Evolutionary conservation across 2,797 vertebrate species (phyloP), one percentile per base, ranked within the genome.

Genomic region (Smutsia temminckii): DNA sequence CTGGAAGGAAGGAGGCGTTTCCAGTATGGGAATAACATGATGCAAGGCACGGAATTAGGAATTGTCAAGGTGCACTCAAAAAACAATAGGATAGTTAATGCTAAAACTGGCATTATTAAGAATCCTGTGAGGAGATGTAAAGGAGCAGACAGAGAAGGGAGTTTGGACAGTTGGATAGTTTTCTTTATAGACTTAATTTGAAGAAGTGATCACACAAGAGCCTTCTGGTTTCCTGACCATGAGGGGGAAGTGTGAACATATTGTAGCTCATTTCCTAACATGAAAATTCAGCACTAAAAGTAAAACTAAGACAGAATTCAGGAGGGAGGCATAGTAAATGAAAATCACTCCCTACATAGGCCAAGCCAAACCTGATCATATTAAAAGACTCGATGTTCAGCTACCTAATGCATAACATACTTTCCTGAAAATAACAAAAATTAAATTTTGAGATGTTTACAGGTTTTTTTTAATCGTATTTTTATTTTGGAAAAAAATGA

Each of bases 141-240:
- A 91, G 57, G 17, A 49, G 18, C 61, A 66, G 49, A 66, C 9
- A 59, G 63, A 55, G 29, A 92, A 86, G 68, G 37, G 42, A 85
- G 40, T 66, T 23, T 37, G 23, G 16, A 42, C 29, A 16, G n/a
- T 59, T 80, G 53, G 72, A 46, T 66, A 46, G 20, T 80, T 87
- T 78, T 93, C 71, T 88, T 89, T 89, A 42, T 53, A 86, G 55
- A 89, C 49, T 75, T 69, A 75, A 57, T 86, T 59, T 77, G 40
- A 75, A 93, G 42, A 94, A 91, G 89, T 71, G 8, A 59, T 94
- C 49, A 63, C 29, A 89, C 34, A 49, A 88, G 46, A 94, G 63
- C 14, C n/a, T 77, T 83, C 55, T 74, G 14, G 18, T 55, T 85
- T 63, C 17, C 75, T 68, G 11, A 88, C 85, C 34, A 95, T 51